Evolutionary conservation across 2,113 vertebrate genomes (phyloP).

Genomic region (Cryptoleucopteryx plumbea): DNA sequence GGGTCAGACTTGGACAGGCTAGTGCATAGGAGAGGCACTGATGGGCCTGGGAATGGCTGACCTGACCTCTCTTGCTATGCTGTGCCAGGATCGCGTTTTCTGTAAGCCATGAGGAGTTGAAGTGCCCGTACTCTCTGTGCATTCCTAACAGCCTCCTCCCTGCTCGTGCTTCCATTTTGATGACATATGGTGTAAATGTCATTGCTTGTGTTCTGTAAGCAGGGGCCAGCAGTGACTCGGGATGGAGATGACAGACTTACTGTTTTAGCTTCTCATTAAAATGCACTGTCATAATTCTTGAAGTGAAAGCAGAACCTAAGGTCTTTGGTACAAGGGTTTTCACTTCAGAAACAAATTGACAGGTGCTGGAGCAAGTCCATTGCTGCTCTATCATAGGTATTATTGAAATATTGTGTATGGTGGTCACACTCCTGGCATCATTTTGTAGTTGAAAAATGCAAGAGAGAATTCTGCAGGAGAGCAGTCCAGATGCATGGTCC

Average conservation of each 20-base stretch:
- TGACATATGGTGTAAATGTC: neutral
- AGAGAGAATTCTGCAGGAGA: neutral
- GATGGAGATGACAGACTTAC: neutral
- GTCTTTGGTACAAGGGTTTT: neutral
- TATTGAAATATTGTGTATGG: neutral
- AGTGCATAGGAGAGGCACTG: neutral
- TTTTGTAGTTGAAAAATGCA: neutral
- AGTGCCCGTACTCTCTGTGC: neutral
- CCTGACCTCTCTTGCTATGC: neutral
- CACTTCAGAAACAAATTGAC: neutral
- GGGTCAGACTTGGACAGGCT: neutral
- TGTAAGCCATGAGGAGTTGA: neutral
- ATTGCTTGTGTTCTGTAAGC: neutral
- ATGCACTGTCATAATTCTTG: neutral
- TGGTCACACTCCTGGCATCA: neutral
- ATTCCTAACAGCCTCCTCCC: neutral
- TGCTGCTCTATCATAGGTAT: neutral
- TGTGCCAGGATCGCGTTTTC: neutral
- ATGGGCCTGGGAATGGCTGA: neutral
- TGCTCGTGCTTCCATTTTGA: neutral
- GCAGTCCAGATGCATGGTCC: rapidly evolving
- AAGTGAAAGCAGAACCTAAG: neutral
- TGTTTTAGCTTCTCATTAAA: neutral
- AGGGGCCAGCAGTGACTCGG: neutral
- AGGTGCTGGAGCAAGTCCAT: neutral